phyloP scores from a whole-genome alignment of 1,140 invertebrate species.

The Heliconius hewitsoni region DNA sequence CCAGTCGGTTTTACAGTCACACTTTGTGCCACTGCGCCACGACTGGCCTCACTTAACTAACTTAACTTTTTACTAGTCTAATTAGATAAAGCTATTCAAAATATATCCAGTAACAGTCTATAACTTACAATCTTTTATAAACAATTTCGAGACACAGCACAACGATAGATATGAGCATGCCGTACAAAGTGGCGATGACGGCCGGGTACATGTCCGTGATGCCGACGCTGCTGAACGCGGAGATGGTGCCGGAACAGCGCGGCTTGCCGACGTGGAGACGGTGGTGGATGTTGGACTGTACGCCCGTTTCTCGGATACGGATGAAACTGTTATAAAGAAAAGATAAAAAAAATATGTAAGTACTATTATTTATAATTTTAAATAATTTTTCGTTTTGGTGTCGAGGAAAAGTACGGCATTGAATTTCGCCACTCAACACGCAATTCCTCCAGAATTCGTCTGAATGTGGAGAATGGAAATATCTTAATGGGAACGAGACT shows the following conservation, averaged over 20 bases:
- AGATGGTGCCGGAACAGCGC: constrained; percentile 75
- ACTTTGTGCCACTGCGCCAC: too few species aligned
- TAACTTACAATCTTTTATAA: constrained; percentile 60
- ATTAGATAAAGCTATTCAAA: too few species aligned
- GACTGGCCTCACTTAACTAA: too few species aligned
- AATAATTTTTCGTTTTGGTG: too few species aligned
- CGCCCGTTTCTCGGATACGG: constrained; percentile 82
- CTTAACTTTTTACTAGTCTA: too few species aligned
- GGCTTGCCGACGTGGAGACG: constrained; percentile 83
- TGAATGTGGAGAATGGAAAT: too few species aligned
- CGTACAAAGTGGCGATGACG: constrained; percentile 66
- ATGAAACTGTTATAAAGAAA: constrained; percentile 52
- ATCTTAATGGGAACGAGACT: too few species aligned
- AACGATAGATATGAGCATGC: constrained; percentile 58
- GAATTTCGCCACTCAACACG: too few species aligned
- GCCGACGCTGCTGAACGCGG: constrained; percentile 82
- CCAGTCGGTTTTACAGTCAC: too few species aligned
- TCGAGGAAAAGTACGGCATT: too few species aligned
- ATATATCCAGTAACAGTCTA: not conserved
- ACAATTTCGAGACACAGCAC: constrained; percentile 62
- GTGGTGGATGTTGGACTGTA: constrained; percentile 80
- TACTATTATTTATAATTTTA: not conserved
- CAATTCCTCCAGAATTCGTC: too few species aligned
- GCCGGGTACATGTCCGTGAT: constrained; percentile 79
- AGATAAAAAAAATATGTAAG: too few species aligned